Evolutionary conservation across 2,113 vertebrate species (phyloP), one percentile per base, ranked within the genome.

Genomic region (Regulus satrapa): DNA sequence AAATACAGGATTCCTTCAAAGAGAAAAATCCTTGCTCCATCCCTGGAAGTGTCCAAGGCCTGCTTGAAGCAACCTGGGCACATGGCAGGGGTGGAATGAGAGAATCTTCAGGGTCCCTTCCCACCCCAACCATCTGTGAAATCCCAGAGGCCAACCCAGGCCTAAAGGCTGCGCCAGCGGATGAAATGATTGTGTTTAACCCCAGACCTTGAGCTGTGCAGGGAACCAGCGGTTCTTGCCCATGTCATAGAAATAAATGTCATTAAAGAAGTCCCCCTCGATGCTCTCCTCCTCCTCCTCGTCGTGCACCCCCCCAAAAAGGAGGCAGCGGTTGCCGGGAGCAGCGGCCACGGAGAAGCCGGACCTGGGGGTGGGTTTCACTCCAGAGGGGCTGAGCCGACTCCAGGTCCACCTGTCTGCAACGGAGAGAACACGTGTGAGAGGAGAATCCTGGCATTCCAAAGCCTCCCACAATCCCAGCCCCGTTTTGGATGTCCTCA

Each of bases 241-340:
- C 0, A 98, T 74, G 48, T 99, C 99, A 0, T 98, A 99, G 89
- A 99, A 96, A 88, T 99, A 98, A 31, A 99, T 94, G 67, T 99
- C 99, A 0, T 98, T 99, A 68, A 98, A 99, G 98, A 99, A 99
- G 73, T 99, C 98, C 1, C 99, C 99, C 75, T 99, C 98, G 5
- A 99, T 96, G 15, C 97, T 98, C 94, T 99, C 99, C 25, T 99
- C 99, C 45, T 99, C 99, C 58, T 99, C 99, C 71, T 99, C 98
- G 2, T 99, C 99, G 18, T 98, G 98, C 46, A 99, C 99, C 0
- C 99, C 99, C 2, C 99, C 99, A 1, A 99, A 99, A 5, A 99
- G 97, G 20, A 99, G 94, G 7, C 97, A 98, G 31, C 99, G 98
- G 12, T 98, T 98, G 18, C 92, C 98, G 1, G 98, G 98, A 9